phyloP scores from a whole-genome alignment of 2,797 vertebrate species.

The Notolabrus celidotus region DNA sequence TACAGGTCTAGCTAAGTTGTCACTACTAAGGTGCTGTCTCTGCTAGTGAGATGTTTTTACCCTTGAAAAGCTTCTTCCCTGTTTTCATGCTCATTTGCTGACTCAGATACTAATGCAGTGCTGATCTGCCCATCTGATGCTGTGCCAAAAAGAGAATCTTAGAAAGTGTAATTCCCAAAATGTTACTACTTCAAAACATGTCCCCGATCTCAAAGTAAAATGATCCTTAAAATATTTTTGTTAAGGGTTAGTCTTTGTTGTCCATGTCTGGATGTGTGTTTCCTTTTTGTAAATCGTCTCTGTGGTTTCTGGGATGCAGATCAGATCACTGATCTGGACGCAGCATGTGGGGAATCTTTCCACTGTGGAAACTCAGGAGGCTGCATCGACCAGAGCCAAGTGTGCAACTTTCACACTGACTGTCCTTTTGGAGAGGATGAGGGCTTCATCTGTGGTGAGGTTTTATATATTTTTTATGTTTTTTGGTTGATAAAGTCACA shows the following conservation, averaged over 20 bases:
- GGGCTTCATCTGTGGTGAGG: slow-evolving; percentile 88
- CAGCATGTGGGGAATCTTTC: slow-evolving; percentile 76
- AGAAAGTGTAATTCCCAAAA: no score
- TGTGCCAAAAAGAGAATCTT: no score
- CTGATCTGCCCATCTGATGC: no score
- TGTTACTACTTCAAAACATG: no score
- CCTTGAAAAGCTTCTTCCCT: no score
- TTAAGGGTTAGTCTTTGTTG: neutral
- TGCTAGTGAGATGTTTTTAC: no score
- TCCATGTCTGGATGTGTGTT: neutral
- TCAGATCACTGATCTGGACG: slow-evolving; percentile 34
- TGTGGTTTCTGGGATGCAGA: slow-evolving; percentile 59
- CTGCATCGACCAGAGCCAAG: slow-evolving; percentile 84
- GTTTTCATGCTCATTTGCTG: no score
- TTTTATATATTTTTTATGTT: slow-evolving; percentile 18
- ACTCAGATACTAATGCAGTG: no score
- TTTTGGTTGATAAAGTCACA: neutral
- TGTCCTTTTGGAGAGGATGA: slow-evolving; percentile 87
- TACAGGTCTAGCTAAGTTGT: no score
- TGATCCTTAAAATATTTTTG: neutral
- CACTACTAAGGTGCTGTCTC: no score
- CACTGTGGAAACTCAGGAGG: slow-evolving; percentile 81
- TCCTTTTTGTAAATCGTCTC: slow-evolving; percentile 7
- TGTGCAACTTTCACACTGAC: slow-evolving; percentile 90
- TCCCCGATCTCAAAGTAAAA: no score